Base-by-base conservation (phyloP, 1,140 invertebrate genomes). In the Micrasema minimum region DNA sequence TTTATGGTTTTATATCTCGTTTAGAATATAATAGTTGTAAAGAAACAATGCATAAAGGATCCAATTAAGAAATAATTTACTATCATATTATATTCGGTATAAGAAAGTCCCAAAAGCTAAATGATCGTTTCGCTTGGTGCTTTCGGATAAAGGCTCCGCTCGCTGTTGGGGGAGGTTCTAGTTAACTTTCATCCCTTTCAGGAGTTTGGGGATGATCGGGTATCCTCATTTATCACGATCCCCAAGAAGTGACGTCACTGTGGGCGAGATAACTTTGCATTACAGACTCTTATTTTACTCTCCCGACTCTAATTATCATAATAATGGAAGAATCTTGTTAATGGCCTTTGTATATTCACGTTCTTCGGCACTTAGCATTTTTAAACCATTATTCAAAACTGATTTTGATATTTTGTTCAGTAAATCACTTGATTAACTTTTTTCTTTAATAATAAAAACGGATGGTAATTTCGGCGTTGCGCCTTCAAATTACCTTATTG, bases 191-290 rank as follows among this genome's bases (percentile, higher is more conserved):
- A 22, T 62, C 57, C 57, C 16, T 43, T 62, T 23, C 57, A 37
- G 37, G 37, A 14, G 41, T 57, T 57, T 23, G 53, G 37, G 41
- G 57, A 62, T 62, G 43, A 64, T 38, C 37, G 16, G 38, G 62
- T 48, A 26, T 68, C 64, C 38, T 61, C 69, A 68, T 74, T 68
- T 62, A 74, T 74, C 69, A 74, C 53, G 31, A 55, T 41, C 65
- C 57, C 68, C 45, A 18, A 45, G 16, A 2, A 45, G 55, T 57
- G 62, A 71, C 69, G 53, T 61, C 72, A 59, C 69, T n/a, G 35
- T 7, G 65, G 66, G 72, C 72, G 72, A 74, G 72, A 74, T 74
- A 74, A 74, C 55, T 38, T 26, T 20, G 57, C 66, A 69, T 68
- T 62, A 68, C 55, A n/a, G n/a, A n/a, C n/a, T n/a, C n/a, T 31